Base-by-base conservation (phyloP, 1,140 invertebrate genomes). In the Neodiprion virginianus region DNA sequence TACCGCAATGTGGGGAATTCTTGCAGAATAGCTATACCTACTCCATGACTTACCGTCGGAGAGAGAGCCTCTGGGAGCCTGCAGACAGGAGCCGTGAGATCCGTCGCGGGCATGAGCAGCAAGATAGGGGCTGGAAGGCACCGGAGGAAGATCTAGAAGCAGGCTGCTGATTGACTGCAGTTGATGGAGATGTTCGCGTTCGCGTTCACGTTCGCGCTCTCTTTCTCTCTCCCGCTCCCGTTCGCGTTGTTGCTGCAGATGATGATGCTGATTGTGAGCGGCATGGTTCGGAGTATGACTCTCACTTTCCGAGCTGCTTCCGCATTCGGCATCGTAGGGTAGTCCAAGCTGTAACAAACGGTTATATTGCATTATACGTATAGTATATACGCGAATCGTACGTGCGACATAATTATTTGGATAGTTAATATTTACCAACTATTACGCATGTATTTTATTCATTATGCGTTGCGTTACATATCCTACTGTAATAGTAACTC, bases 81-180 rank as follows among this genome's bases (percentile, higher is more conserved):
- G 53, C 11, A 61, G 53, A 7, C 53, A 61, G 53, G 53, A 61
- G 11, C 53, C 53, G 53, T 61, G 11, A 17, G 53, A 61, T 61
- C 53, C 53, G 53, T 61, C 53, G 8, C 53, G 53, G n/a, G 11
- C 53, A 17, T 61, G n/a, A 61, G 11, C 53, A 17, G 53, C 11
- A 7, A 17, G 11, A 17, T 61, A 61, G 11, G 53, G 53, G n/a
- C 53, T 17, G 53, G 53, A 61, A 61, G 76, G 67, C 17, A 78
- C 53, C 17, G 80, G 50, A 23, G 82, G 80, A 11, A 86, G 48
- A 49, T 86, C 83, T 11, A 86, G 68, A 66, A 85, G 74, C 23
- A 87, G 68, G 74, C 80, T 86, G 73, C 79, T 82, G 47, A 85
- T 82, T 17, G 83, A 81, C 69, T 84, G 83, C 48, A 85, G 71